phyloP scores from a whole-genome alignment of 2,797 vertebrate species.

The Spea hammondii region DNA sequence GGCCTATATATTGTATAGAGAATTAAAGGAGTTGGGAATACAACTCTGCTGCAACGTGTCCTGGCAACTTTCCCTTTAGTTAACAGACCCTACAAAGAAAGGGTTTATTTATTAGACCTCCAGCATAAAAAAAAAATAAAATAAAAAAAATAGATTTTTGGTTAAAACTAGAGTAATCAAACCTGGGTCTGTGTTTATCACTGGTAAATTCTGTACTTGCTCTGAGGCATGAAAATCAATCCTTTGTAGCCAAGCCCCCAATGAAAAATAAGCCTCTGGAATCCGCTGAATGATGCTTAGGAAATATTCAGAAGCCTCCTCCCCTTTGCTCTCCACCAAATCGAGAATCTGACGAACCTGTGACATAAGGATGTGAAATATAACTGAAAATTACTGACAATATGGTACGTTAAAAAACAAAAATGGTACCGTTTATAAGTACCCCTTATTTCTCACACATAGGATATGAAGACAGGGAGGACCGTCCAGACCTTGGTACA shows the following conservation, averaged over 20 bases:
- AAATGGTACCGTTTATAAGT: too few relatives aligned
- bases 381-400: too few relatives aligned
- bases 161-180: constrained; percentile 50
- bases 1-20: too few relatives aligned
- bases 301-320: constrained; percentile 85
- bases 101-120: neutral
- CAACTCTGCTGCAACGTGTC: too few relatives aligned
- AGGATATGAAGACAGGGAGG: too few relatives aligned
- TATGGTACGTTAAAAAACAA: too few relatives aligned
- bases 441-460: too few relatives aligned
- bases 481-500: too few relatives aligned
- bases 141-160: neutral
- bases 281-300: constrained; percentile 79
- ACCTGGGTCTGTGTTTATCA: constrained; percentile 92
- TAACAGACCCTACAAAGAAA: neutral
- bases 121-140: neutral
- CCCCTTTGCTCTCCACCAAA: constrained; percentile 89
- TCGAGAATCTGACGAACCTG: constrained; percentile 92
- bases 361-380: neutral
- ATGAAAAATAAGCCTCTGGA: constrained; percentile 82
- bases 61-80: too few relatives aligned
- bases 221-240: constrained; percentile 75
- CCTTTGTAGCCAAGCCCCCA: constrained; percentile 82
- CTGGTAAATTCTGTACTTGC: constrained; percentile 64
- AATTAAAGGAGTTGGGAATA: too few relatives aligned